Evolutionary conservation across 37 sponge, comb jelly and placozoan genomes (phyloP).

Genomic region (Aplysina aerophoba): DNA sequence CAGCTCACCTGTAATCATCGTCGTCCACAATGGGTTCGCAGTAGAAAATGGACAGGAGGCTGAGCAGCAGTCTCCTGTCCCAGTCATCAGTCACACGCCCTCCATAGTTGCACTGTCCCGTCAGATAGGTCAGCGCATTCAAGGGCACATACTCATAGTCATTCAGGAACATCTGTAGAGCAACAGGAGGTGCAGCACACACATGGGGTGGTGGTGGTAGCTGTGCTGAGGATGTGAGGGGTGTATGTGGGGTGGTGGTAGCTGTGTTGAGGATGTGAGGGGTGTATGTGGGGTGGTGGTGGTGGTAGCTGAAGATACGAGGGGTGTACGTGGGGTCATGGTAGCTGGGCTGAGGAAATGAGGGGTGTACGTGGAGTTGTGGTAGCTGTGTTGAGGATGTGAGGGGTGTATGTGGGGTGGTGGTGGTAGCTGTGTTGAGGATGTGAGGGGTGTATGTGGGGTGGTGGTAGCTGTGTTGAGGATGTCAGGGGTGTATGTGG

Average conservation of each 20-base stretch:
- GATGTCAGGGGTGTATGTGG: no score
- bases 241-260: not conserved
- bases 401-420: no score
- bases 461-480: no score
- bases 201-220: no score
- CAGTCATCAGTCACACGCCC: constrained; percentile 98
- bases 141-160: constrained; percentile 92
- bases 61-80: constrained; percentile 90
- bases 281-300: no score
- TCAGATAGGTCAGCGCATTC: constrained; percentile 91
- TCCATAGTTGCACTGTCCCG: constrained; percentile 99
- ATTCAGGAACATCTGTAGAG: constrained; percentile 93
- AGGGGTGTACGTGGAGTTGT: no score
- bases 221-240: not conserved
- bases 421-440: no score
- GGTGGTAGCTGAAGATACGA: no score
- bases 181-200: not conserved
- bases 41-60: constrained; percentile 93
- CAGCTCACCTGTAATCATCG: constrained; percentile 80
- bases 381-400: no score
- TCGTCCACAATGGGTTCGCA: constrained; percentile 66
- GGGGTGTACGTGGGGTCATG: no score
- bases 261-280: not conserved
- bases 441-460: no score
- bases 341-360: no score